A percentile compares a stretch with the other conserved stretches of the same genome.
Evolutionary conservation across 64 coral and sea anemone species (phyloP).

Genomic region (Trachythela sp.): DNA sequence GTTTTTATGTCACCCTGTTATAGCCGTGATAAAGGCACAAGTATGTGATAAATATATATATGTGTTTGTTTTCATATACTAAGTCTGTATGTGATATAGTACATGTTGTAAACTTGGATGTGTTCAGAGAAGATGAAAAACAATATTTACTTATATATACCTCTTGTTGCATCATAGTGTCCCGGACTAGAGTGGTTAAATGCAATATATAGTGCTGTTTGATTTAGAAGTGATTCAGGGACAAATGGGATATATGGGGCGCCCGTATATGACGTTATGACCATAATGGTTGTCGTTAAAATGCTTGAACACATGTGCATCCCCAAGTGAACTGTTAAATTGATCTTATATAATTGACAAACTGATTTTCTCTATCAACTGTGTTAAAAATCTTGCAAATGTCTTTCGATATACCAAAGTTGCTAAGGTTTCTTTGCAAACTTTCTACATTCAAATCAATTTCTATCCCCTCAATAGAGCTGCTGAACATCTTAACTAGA

Average conservation of each 20-base stretch:
- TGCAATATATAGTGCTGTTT: slow-evolving; percentile 42
- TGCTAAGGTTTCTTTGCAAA: slow-evolving; percentile 19
- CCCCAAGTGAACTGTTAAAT: slow-evolving; percentile 50
- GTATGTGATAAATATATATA: no score
- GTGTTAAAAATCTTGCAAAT: no score
- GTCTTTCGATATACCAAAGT: slow-evolving; percentile 33
- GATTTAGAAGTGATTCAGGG: slow-evolving; percentile 18
- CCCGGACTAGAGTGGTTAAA: slow-evolving; percentile 52
- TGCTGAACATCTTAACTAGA: neutral
- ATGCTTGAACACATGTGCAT: slow-evolving; percentile 33
- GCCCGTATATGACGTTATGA: slow-evolving; percentile 31
- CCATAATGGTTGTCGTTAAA: slow-evolving; percentile 46
- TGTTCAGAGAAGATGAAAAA: no score
- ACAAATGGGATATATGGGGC: slow-evolving; percentile 50
- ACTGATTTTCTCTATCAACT: neutral
- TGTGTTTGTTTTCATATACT: no score
- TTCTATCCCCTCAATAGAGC: no score
- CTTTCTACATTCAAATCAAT: neutral
- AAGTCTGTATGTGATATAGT: no score
- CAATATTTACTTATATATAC: no score
- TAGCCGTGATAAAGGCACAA: no score
- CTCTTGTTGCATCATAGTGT: slow-evolving; percentile 57
- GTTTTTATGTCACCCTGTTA: no score
- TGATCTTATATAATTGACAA: neutral
- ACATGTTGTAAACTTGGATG: no score